Evolutionary conservation across 2,113 vertebrate genomes (phyloP), one percentile per base, ranked within the genome.

Genomic region (Pollachius pollachius): DNA sequence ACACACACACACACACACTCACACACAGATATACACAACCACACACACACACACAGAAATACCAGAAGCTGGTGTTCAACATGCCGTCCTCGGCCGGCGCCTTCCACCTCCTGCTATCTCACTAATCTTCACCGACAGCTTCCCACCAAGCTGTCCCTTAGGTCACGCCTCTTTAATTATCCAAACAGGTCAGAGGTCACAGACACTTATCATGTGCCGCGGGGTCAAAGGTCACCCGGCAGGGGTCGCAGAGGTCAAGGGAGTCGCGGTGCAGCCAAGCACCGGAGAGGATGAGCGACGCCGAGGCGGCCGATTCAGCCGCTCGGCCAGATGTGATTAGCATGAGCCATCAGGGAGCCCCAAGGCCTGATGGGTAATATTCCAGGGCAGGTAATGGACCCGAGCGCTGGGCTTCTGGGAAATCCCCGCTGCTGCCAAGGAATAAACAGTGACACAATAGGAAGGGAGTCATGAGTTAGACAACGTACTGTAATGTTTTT

Each of bases 121-220:
- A 77, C 83, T 83, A 74, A 84, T 86, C 84, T 77, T 71, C 74
- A 62, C 9, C 27, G 75, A 80, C 82, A 84, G 75, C 77, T 86
- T 86, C 81, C 73, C 79, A 73, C 83, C 84, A 74, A 73, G 76
- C 84, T 84, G 77, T 75, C 69, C 83, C 72, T 9, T 64, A 79
- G 82, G 87, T 83, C 83, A 67, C 67, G 74, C 82, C 87, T 84
- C 88, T 90, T 90, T 92, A 92, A 91, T 90, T 89, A 91, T 91
- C 85, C 85, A 88, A 87, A 81, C 72, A 74, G 91, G 89, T 90
- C 90, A 91, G 69, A 90, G 91, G 85, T 90, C 88, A 87, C 71
- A 88, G 72, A 88, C 82, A 89, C 86, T 87, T 89, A 88, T 87
- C 87, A 86, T 88, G 79, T 81, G 76, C 68, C 5, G 57, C 69